A percentile compares a stretch with the other conserved stretches of the same genome.
phyloP scores from a whole-genome alignment of 1,140 invertebrate genomes.

The Protaetia brevitarsis region DNA sequence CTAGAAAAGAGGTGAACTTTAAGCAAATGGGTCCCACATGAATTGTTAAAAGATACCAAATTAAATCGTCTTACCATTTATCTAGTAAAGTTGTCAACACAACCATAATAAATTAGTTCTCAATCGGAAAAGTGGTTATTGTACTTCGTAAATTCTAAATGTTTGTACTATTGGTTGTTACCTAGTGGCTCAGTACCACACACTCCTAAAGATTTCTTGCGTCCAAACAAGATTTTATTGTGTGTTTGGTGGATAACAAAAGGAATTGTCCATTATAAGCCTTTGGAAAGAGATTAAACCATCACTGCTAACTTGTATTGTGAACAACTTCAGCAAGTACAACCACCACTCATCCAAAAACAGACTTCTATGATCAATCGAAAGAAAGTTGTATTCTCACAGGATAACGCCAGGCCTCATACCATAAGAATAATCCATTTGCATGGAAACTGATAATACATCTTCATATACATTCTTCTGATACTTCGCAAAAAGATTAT shows the following conservation, averaged over 20 bases:
- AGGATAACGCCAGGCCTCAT: too few relatives aligned
- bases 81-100: neutral
- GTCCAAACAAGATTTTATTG: conserved; percentile 5
- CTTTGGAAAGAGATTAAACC: conserved; percentile 3
- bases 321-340: conserved; percentile 2
- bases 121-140: conserved; percentile 1
- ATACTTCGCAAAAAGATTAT: too few relatives aligned
- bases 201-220: neutral
- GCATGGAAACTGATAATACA: too few relatives aligned
- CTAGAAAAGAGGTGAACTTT: too few relatives aligned
- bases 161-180: neutral
- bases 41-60: neutral
- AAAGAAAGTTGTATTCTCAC: too few relatives aligned
- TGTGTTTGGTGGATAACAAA: neutral
- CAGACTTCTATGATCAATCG: neutral
- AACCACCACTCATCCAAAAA: neutral
- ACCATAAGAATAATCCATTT: too few relatives aligned
- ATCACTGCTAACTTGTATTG: conserved; percentile 18
- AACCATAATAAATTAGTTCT: neutral
- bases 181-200: neutral
- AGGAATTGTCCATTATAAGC: neutral
- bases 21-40: neutral
- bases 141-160: neutral
- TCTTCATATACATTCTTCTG: too few relatives aligned
- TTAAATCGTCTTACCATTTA: neutral